A percentile compares a stretch with the other conserved stretches of the same genome.
Evolutionary conservation across 1,140 invertebrate species (phyloP).

Genomic region (Diorhabda elongata): DNA sequence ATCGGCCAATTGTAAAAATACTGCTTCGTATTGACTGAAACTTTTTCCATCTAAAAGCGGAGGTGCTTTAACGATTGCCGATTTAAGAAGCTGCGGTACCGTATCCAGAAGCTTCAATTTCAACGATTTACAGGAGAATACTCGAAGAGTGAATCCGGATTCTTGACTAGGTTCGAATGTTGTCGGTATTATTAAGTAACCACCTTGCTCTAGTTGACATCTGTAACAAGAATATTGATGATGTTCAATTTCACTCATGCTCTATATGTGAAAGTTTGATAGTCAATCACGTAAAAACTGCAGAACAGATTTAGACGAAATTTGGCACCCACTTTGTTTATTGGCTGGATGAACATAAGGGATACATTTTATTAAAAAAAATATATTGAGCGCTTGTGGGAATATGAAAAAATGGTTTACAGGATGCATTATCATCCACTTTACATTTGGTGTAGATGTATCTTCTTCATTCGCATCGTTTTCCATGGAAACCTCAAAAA

Average conservation of each 20-base stretch:
- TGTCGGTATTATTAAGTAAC: slow-evolving; percentile 82
- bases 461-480: too few species aligned
- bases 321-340: too few species aligned
- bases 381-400: too few species aligned
- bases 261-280: not conserved
- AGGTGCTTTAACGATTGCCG: slow-evolving; percentile 69
- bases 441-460: too few species aligned
- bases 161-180: slow-evolving; percentile 90
- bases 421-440: too few species aligned
- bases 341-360: too few species aligned
- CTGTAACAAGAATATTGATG: slow-evolving; percentile 48
- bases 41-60: slow-evolving; percentile 64
- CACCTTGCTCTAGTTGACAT: slow-evolving; percentile 76
- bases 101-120: slow-evolving; percentile 81
- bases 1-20: slow-evolving; percentile 86
- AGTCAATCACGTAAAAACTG: too few species aligned
- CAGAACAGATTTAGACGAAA: too few species aligned
- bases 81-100: slow-evolving; percentile 66
- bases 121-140: slow-evolving; percentile 76
- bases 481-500: too few species aligned
- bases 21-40: slow-evolving; percentile 82
- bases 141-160: slow-evolving; percentile 75
- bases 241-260: slow-evolving; percentile 3
- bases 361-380: too few species aligned
- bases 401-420: too few species aligned